Base-by-base conservation (phyloP, 2,888 invertebrate genomes). In the Lasioglossum calceatum region DNA sequence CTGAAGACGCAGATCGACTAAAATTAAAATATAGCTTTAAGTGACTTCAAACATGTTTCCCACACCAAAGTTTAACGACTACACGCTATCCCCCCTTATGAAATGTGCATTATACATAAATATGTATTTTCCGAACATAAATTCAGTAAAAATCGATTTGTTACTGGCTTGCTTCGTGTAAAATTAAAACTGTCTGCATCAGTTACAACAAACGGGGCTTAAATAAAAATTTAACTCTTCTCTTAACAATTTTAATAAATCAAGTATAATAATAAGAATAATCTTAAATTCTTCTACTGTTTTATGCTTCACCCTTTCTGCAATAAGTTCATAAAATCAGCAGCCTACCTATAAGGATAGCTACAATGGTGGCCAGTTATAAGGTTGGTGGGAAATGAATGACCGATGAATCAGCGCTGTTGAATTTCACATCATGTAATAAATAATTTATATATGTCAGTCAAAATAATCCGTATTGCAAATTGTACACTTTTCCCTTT, bases 381-480 rank as follows among this genome's bases (percentile, higher is more conserved):
- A 64, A 64, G 27, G 27, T 64, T 32, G 61, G 61, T 64, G 61
- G 16, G 61, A 27, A 64, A 64, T 64, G 61, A 64, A 64, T 64
- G 71, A 71, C 71, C 42, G 36, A 71, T 64, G 61, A 27, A 64
- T 64, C 61, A 39, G 71, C 39, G 71, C 71, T 27, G 23, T 71
- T 42, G 71, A 39, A 23, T 71, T 39, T 42, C 39, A 64, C 4
- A 32, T 64, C 61, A 5, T 64, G 61, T 27, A 32, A 64, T 27
- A 64, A 54, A 82, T 72, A 84, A 58, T 64, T 64, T 64, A 27
- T 10, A 54, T 64, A 32, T 32, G 27, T 64, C 32, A 32, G 7
- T 64, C 27, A 64, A 64, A 64, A 64, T 64, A 64, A 64, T 71
- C 42, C 10, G 14, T n/a, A n/a, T 42, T n/a, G 42, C 14, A 42